Percentiles rank a stretch among this genome's conserved stretches.
These are phyloP conservation scores for Reticulitermes lucifugus DNA, from an alignment of 2,888 invertebrate genomes.

Conservation along the genomic window DNA sequence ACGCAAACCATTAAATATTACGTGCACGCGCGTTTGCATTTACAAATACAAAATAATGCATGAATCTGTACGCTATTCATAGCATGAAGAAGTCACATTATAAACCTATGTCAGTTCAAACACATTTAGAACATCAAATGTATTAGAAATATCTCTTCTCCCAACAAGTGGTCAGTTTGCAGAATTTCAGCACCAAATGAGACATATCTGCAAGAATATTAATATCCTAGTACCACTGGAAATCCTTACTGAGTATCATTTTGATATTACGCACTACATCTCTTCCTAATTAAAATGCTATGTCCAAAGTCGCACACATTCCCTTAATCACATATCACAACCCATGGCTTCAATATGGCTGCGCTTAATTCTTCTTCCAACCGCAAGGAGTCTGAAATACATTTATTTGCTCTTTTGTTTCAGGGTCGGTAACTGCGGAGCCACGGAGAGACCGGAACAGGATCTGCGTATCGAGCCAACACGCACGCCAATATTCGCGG, in stretches of 20 bases:
- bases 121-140: not conserved
- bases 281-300: not conserved
- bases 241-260: not conserved
- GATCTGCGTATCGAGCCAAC: too few relatives aligned
- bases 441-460: too few relatives aligned
- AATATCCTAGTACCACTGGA: not conserved
- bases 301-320: not conserved
- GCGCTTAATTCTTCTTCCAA: not conserved
- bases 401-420: not conserved
- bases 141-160: conserved; percentile 23
- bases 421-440: not conserved
- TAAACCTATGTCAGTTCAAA: not conserved
- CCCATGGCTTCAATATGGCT: conserved; percentile 18
- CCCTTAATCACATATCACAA: not conserved
- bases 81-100: conserved; percentile 6
- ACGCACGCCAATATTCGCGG: too few relatives aligned
- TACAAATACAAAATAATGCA: not conserved
- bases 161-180: conserved; percentile 40
- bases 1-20: not conserved
- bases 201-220: not conserved
- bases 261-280: not conserved
- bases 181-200: not conserved
- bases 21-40: not conserved
- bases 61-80: not conserved
- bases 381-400: conserved; percentile 3